phyloP scores from a whole-genome alignment of 1,140 invertebrate genomes.

The Monochamus saltuarius region DNA sequence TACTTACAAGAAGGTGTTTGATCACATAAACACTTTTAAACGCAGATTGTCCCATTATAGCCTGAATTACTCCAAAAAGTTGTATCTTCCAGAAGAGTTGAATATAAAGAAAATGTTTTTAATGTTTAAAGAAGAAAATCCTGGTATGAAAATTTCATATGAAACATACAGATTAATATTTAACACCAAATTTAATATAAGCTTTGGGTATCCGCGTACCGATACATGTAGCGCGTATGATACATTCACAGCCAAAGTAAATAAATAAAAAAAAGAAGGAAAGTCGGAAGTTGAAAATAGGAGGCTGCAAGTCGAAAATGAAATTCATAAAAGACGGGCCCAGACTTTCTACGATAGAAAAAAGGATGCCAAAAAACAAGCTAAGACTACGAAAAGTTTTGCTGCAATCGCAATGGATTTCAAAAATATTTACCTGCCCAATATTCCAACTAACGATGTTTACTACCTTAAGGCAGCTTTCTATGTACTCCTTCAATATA shows the following conservation, averaged over 20 bases:
- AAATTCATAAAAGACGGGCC: no score
- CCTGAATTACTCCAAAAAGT: slow-evolving; percentile 11
- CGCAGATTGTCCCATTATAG: slow-evolving; percentile 20
- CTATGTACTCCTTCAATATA: slow-evolving; percentile 36
- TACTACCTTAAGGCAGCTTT: slow-evolving; percentile 34
- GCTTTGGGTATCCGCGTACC: slow-evolving; percentile 23
- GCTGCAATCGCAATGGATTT: slow-evolving; percentile 38
- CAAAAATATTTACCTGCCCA: slow-evolving; percentile 38
- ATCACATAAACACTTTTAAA: slow-evolving; percentile 19
- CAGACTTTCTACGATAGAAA: slow-evolving; percentile 34
- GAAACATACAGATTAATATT: slow-evolving; percentile 18
- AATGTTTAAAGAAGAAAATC: slow-evolving; percentile 19
- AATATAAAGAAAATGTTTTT: slow-evolving; percentile 24
- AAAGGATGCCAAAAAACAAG: slow-evolving; percentile 16
- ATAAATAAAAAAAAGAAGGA: no score
- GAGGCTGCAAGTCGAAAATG: no score
- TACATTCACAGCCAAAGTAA: slow-evolving; percentile 27
- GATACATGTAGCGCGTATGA: slow-evolving; percentile 13
- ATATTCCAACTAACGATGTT: slow-evolving; percentile 23
- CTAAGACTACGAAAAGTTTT: slow-evolving; percentile 6
- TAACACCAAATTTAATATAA: slow-evolving; percentile 16
- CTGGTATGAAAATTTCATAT: slow-evolving; percentile 8
- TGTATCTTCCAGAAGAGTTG: slow-evolving; percentile 20
- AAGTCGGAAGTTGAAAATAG: no score
- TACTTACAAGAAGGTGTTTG: no score